Conservation (phyloP, 2,113 vertebrate species). For the Xiphophorus hellerii region DNA sequence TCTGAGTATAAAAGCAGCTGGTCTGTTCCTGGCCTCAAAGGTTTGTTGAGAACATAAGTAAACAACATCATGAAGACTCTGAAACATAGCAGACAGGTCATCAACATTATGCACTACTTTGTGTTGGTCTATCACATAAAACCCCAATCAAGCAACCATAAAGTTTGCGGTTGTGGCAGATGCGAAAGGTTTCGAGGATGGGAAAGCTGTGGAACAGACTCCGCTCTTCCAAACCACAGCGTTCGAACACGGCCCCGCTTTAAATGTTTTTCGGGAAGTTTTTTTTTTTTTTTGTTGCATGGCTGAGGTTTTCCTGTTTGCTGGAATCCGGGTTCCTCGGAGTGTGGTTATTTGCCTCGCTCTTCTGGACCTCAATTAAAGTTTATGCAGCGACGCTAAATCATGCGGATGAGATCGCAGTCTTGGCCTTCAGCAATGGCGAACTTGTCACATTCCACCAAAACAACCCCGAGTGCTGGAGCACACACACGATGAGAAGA, state of each 20-base stretch:
- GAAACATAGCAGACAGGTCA: too few relatives aligned
- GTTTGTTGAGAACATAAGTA: too few relatives aligned
- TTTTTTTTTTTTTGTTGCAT: constrained; percentile 2
- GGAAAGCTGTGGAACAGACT: neutral
- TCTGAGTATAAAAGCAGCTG: too few relatives aligned
- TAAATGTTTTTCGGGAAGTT: constrained; percentile 17
- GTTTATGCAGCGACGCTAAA: constrained; percentile 17
- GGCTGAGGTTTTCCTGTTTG: constrained; percentile 30
- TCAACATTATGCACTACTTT: too few relatives aligned
- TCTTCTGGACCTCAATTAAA: constrained; percentile 9
- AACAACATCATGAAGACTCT: too few relatives aligned
- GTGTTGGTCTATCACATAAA: too few relatives aligned
- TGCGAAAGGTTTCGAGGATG: neutral
- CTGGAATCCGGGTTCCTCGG: constrained; percentile 18
- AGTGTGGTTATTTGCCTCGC: constrained; percentile 26
- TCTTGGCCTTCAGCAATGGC: constrained; percentile 16
- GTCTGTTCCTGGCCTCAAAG: too few relatives aligned
- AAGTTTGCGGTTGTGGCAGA: too few relatives aligned
- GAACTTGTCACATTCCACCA: constrained; percentile 9
- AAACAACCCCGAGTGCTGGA: constrained; percentile 2
- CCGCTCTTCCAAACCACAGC: neutral
- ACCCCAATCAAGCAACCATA: too few relatives aligned
- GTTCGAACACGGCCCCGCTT: constrained; percentile 1
- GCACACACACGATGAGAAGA: neutral
- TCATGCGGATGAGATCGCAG: constrained; percentile 22